These are phyloP conservation scores for Trachelus troglodyta DNA, from an alignment of 2,888 invertebrate species.

Conservation along the genomic window DNA sequence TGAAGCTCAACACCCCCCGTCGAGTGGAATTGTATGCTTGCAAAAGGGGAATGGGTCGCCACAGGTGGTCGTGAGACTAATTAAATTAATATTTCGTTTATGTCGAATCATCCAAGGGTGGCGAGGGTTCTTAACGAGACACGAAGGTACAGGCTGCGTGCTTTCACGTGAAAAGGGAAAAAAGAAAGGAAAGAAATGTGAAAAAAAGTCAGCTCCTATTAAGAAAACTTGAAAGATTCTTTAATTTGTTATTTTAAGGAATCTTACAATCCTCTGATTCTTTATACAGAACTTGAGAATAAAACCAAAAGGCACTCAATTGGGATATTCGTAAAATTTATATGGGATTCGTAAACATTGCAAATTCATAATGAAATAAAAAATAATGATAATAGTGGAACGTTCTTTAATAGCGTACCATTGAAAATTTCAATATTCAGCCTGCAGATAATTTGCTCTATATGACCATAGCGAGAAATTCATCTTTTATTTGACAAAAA, in stretches of 20 bases:
- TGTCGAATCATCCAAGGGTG: conserved; percentile 6
- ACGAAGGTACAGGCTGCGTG: background rate
- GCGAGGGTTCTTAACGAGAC: background rate
- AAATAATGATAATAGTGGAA: too few species aligned
- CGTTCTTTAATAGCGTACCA: too few species aligned
- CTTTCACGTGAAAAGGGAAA: background rate
- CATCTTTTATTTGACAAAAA: background rate
- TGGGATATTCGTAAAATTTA: background rate
- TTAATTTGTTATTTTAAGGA: background rate
- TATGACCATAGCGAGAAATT: background rate
- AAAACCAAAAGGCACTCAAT: background rate
- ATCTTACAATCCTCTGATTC: background rate
- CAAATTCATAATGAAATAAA: background rate
- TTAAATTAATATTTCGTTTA: conserved; percentile 18
- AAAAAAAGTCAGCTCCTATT: background rate
- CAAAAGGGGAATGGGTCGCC: background rate
- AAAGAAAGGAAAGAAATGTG: background rate
- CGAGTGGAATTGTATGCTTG: background rate
- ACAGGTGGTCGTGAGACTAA: conserved; percentile 12
- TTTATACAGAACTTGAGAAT: background rate
- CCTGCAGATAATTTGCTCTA: background rate
- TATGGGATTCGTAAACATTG: background rate
- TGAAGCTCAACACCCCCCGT: conserved; percentile 7
- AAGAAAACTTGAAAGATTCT: background rate
- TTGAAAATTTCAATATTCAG: too few species aligned